Evolutionary conservation across 2,888 invertebrate species (phyloP).

Genomic region (Hetaerina titia): DNA sequence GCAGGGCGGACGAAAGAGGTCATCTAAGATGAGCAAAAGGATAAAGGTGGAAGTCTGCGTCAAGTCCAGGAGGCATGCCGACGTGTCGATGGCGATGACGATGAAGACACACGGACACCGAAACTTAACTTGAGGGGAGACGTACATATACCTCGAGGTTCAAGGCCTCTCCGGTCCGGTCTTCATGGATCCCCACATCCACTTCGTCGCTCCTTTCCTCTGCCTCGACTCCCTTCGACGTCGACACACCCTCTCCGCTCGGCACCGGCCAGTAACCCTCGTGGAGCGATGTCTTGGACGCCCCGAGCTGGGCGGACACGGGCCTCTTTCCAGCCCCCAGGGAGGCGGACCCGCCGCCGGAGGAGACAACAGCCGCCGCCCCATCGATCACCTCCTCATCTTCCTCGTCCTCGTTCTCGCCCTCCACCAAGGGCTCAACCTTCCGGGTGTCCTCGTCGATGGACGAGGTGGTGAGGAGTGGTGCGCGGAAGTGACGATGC

Average conservation of each 20-base stretch:
- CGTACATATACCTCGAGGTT: slow-evolving; percentile 43
- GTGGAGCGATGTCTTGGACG: slow-evolving; percentile 46
- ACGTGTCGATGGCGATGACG: not conserved
- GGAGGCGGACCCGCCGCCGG: slow-evolving; percentile 20
- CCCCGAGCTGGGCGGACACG: slow-evolving; percentile 19
- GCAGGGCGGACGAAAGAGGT: too few species aligned
- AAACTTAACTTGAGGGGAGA: not conserved
- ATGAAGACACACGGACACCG: slow-evolving; percentile 25
- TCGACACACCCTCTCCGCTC: slow-evolving; percentile 34
- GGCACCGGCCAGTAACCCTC: slow-evolving; percentile 36
- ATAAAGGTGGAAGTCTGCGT: not conserved
- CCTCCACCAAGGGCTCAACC: slow-evolving; percentile 49
- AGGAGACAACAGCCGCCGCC: slow-evolving; percentile 68
- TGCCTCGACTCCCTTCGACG: slow-evolving; percentile 29
- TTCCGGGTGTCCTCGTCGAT: slow-evolving; percentile 53
- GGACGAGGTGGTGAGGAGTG: slow-evolving; percentile 64
- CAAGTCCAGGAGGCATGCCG: not conserved
- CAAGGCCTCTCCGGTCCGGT: slow-evolving; percentile 15
- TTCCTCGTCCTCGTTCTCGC: slow-evolving; percentile 67
- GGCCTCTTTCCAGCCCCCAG: not conserved
- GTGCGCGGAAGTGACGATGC: slow-evolving; percentile 70
- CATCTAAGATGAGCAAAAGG: not conserved
- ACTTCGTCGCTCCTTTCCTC: slow-evolving; percentile 56
- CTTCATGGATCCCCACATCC: slow-evolving; percentile 39
- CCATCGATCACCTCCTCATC: slow-evolving; percentile 70